Evolutionary conservation across 1,140 invertebrate genomes (phyloP), one percentile per base, ranked within the genome.

Genomic region (Papilio machaon): DNA sequence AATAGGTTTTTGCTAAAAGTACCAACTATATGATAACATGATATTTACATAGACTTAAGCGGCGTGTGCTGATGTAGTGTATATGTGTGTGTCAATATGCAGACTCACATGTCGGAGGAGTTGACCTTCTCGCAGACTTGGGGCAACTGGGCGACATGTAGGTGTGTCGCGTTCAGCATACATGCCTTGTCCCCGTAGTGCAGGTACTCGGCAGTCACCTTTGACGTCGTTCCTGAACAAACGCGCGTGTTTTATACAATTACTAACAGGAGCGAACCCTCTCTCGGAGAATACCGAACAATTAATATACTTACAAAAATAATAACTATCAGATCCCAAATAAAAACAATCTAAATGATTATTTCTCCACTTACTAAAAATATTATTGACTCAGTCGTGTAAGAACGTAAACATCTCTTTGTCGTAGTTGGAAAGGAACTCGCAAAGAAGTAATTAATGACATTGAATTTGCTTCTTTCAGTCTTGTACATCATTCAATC

Each of bases 111-210:
- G 79, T 96, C 95, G 38, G 95, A 95, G 85, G 95, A 95, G 86
- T 96, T 96, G 58, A 96, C 96, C 6, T 92, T 92, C 82, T 96
- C 95, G 85, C 97, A 98, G 80, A 95, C 91, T 8, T 95, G 91
- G 5, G 96, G 96, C n/a, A 97, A 91, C 38, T 97, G 95, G 43
- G 84, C 89, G 38, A 94, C 87, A 0, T 83, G 79, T 0, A 93
- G 81, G 90, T 93, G 84, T 2, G 96, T 96, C 4, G 95, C 95
- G 90, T 98, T 98, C 43, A 97, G 94, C 95, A 98, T 96, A 89
- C 98, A 99, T 7, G 97, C 96, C 88, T 97, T 97, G 93, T 99
- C 98, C 6, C 98, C 98, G 87, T 98, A 99, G 85, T 98, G 97
- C 64, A 99, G 93, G 89, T 98, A 97, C 47, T 96, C 96, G 6